Base-by-base conservation (phyloP, 2,797 vertebrate genomes). In the Megaceryle alcyon region DNA sequence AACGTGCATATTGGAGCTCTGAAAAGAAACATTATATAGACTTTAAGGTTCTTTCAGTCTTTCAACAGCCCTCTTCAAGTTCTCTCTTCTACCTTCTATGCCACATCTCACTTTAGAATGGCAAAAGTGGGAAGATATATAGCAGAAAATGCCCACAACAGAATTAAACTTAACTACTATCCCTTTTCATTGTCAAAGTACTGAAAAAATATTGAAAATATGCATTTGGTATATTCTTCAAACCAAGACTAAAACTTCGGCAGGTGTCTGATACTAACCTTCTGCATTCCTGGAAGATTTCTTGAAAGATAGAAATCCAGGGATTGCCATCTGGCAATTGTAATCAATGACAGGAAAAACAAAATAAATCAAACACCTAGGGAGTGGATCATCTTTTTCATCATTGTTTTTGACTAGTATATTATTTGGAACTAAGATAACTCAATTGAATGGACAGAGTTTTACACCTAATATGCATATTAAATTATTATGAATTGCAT, bases 21-120 rank as follows among this genome's bases (percentile, higher is more conserved):
- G 33, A 86, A 88, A 86, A 53, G 15, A 94, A 90, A 91, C 8
- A 39, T 68, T 87, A 64, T 53, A 71, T 17, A 61, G 21, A 4
- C 2, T 90, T 73, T 53, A n/a, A 46, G 18, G 20, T 35, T 46
- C 26, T 78, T 81, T 70, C 44, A 51, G n/a, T 48, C 6, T 79
- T 37, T 64, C 37, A 86, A 33, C 28, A 86, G 20, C 10, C 20
- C 10, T 66, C 22, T 63, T 79, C 61, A 86, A 82, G 39, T 31
- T 72, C 7, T 25, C 31, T 89, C 14, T 18, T 43, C 37, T 60
- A 13, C 10, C 2, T 68, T 79, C 63, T 53, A 15, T 54, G 33
- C 12, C 26, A n/a, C 7, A 37, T 64, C 35, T 49, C 25, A 14
- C 12, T 80, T 80, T 43, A 73, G 31, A 92, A 73, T 49, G 18